Conservation (phyloP, 2,113 vertebrate genomes). For the Sclerurus mexicanus region DNA sequence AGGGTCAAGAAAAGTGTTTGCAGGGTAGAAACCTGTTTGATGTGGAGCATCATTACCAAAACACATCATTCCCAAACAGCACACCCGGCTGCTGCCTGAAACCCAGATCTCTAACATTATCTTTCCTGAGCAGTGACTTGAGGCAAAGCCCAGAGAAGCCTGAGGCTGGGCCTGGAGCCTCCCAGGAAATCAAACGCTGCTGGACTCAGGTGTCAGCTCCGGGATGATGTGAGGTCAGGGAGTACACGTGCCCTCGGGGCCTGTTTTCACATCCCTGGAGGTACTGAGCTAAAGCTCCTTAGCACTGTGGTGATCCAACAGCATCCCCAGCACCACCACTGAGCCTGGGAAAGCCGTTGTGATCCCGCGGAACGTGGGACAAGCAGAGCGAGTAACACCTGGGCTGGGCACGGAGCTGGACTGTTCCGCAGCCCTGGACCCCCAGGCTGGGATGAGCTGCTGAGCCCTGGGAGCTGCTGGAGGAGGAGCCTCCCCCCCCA, state of each 20-base stretch:
- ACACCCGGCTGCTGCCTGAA: not conserved
- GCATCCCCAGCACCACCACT: rapidly evolving
- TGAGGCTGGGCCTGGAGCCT: not conserved
- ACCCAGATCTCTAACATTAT: not conserved
- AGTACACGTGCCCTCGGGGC: not conserved
- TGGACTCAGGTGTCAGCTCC: not conserved
- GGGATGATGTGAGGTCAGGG: not conserved
- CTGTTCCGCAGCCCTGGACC: not conserved
- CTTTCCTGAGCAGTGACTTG: rapidly evolving
- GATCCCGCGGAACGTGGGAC: rapidly evolving
- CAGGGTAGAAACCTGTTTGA: not conserved
- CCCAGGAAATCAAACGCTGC: not conserved
- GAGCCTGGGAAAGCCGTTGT: not conserved
- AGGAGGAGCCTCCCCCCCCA: not conserved
- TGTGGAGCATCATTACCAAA: not conserved
- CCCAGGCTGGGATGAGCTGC: not conserved
- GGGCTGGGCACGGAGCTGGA: not conserved
- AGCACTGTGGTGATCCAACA: rapidly evolving
- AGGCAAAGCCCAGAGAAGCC: not conserved
- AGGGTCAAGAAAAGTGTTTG: not conserved
- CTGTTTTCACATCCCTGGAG: rapidly evolving
- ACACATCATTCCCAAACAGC: not conserved
- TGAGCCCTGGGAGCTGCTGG: not conserved
- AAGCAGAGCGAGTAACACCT: rapidly evolving
- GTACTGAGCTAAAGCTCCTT: not conserved